Conservation (phyloP, 2,797 vertebrate species). For the Mycteria americana region DNA sequence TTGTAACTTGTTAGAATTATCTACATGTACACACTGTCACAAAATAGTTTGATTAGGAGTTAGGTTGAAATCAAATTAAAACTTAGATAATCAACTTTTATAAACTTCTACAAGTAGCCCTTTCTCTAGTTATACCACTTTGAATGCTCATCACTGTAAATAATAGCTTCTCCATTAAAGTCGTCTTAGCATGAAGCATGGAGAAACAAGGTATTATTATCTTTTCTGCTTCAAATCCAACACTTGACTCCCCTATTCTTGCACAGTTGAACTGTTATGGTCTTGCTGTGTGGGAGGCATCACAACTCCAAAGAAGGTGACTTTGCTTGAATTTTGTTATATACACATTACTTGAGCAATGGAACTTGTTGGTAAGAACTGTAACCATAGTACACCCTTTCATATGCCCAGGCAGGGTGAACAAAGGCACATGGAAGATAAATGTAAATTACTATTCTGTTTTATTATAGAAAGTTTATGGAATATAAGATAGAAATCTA, state of each 20-base stretch:
- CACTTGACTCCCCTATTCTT: neutral
- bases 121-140: neutral
- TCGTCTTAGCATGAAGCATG: neutral
- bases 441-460: neutral
- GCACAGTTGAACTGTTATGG: neutral
- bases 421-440: neutral
- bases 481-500: neutral
- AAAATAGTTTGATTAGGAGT: neutral
- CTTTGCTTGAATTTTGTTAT: neutral
- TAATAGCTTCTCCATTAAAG: neutral
- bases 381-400: accelerated
- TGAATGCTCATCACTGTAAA: neutral
- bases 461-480: neutral
- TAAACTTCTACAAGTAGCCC: neutral
- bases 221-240: neutral
- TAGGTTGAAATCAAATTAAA: neutral
- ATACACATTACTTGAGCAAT: neutral
- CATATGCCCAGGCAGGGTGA: neutral
- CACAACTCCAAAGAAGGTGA: neutral
- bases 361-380: neutral
- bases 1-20: neutral
- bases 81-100: neutral
- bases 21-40: neutral
- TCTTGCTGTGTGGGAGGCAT: neutral
- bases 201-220: neutral